phyloP scores from a whole-genome alignment of 2,888 invertebrate species.

The Mesoligia furuncula region DNA sequence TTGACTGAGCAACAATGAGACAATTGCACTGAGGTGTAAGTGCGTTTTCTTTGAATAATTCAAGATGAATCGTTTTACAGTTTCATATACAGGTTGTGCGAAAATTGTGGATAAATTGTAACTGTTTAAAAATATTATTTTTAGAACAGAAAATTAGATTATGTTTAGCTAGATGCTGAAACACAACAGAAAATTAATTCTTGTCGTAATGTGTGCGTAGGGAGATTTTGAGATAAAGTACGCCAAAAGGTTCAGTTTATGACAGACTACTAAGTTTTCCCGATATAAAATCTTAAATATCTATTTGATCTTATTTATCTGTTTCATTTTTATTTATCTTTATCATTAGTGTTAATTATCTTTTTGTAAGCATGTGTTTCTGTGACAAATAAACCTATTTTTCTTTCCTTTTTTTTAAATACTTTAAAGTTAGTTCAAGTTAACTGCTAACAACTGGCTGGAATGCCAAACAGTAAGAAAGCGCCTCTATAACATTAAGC shows the following conservation, averaged over 20 bases:
- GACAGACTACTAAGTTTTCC: too few relatives aligned
- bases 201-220: too few relatives aligned
- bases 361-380: too few relatives aligned
- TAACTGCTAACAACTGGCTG: background rate
- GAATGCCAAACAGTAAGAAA: background rate
- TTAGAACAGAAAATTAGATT: too few relatives aligned
- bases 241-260: too few relatives aligned
- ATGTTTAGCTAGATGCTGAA: too few relatives aligned
- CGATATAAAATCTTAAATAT: background rate
- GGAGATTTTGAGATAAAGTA: too few relatives aligned
- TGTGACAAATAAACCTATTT: too few relatives aligned
- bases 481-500: background rate
- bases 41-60: conserved; percentile 35
- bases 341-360: too few relatives aligned
- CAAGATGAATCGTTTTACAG: background rate
- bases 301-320: too few relatives aligned
- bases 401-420: background rate
- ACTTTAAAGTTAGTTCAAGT: background rate
- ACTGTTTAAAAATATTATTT: background rate
- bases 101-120: background rate
- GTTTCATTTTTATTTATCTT: too few relatives aligned
- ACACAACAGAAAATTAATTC: too few relatives aligned
- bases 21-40: conserved; percentile 26
- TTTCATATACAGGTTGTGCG: background rate
- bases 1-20: conserved; percentile 36